Conservation (phyloP, 2,113 vertebrate genomes). For the Kobus ellipsiprymnus region DNA sequence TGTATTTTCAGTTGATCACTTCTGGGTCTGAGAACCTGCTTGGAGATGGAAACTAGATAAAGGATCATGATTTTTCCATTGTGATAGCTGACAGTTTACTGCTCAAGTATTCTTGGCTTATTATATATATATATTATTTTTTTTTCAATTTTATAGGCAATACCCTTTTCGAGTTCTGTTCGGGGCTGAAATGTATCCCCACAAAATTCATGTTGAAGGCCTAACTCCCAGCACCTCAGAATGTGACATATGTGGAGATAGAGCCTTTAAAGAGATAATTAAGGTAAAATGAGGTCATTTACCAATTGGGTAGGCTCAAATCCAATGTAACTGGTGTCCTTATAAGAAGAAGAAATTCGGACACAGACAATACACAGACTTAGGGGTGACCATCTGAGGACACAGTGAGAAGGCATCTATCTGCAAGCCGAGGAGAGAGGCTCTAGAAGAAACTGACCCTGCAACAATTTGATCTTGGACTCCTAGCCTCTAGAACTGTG, state of each 20-base stretch:
- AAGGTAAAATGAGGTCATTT: background rate
- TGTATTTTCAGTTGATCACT: background rate
- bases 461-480: background rate
- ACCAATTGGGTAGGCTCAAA: background rate
- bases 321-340: background rate
- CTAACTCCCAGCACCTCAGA: background rate
- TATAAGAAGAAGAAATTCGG: background rate
- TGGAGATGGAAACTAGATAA: background rate
- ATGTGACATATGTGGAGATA: background rate
- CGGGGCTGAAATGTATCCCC: background rate
- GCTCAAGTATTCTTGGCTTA: background rate
- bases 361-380: background rate
- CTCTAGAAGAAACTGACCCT: background rate
- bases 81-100: background rate
- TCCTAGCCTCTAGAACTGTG: background rate
- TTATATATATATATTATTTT: background rate
- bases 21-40: background rate
- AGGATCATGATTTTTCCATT: background rate
- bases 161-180: background rate
- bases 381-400: background rate
- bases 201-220: background rate
- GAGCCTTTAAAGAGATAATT: conserved; percentile 9
- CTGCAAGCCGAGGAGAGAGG: background rate
- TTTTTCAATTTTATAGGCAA: background rate
- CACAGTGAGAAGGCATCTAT: background rate